Evolutionary conservation across 2,888 invertebrate species (phyloP), one percentile per base, ranked within the genome.

Genomic region (Agonopterix alstromeriana): DNA sequence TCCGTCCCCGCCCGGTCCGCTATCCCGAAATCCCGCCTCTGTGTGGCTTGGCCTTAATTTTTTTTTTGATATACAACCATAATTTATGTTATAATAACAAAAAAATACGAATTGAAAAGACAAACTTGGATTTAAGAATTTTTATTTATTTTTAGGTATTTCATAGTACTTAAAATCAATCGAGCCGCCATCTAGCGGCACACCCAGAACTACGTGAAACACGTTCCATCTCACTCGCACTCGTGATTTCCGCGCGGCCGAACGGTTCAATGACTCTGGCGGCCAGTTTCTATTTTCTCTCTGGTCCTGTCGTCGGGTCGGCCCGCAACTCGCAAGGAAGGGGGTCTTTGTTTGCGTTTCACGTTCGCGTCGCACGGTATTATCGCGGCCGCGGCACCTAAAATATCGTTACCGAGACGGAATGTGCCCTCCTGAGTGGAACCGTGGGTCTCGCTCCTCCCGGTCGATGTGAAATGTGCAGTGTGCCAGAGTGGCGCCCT

Each of bases 271-370:
- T 88, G 89, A 88, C 88, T 87, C 71, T 82, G 78, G 76, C 78
- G 80, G 78, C 82, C 82, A 73, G 87, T 87, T 87, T 88, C 87
- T 89, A 89, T 88, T 88, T 89, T 88, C 85, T 88, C 87, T 89
- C 83, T 87, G 87, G 86, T 86, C 73, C 76, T 79, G 82, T 83
- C 84, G 85, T 84, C 78, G 80, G 74, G 69, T 80, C 77, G 74
- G 76, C 69, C 77, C 52, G 70, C 72, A 46, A 40, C 48, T 48
- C 57, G 67, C 64, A 74, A 77, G 77, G 80, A 79, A 83, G 80
- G 79, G 70, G 77, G 84, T 82, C 87, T 88, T 88, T 89, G 88
- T 89, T 89, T 87, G 88, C 87, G 82, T 86, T 85, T 84, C 79
- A 80, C 86, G 82, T 86, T 84, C 82, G 84, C 76, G 80, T 81